These are phyloP conservation scores for Prunella himalayana DNA, from an alignment of 2,113 vertebrate genomes.

Conservation along the genomic window DNA sequence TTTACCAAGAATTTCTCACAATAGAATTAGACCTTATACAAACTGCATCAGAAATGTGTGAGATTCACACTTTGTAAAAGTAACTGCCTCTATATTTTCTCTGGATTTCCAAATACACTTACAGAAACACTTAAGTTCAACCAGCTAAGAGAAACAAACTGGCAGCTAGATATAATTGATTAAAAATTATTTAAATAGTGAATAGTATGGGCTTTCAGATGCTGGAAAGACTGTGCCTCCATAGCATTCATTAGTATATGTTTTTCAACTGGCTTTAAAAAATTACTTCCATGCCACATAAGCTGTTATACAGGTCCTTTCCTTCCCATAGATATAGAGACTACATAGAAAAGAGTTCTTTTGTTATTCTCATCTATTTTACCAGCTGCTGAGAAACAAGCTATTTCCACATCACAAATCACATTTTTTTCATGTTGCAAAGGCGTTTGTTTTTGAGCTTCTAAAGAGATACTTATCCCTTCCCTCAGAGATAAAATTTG, in stretches of 20 bases:
- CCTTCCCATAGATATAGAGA: background rate
- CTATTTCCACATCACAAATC: background rate
- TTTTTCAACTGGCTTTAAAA: conserved; percentile 6
- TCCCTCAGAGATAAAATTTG: background rate
- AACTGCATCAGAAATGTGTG: background rate
- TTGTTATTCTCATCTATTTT: background rate
- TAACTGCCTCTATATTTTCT: background rate
- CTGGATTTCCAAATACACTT: background rate
- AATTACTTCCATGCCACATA: background rate
- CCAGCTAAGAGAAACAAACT: background rate
- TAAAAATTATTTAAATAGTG: background rate
- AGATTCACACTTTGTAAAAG: background rate
- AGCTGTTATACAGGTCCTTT: background rate
- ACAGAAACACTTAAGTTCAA: background rate
- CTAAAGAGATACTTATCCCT: background rate
- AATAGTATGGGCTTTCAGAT: background rate
- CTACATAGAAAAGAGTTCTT: background rate
- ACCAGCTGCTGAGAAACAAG: background rate
- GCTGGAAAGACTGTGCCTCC: background rate
- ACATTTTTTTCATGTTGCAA: background rate
- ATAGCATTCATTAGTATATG: background rate
- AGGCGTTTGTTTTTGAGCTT: background rate
- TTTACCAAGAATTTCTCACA: background rate
- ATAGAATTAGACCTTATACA: background rate
- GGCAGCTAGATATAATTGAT: background rate